Conservation (phyloP, 2,888 invertebrate species). For the Branchipolynoe longqiensis region DNA sequence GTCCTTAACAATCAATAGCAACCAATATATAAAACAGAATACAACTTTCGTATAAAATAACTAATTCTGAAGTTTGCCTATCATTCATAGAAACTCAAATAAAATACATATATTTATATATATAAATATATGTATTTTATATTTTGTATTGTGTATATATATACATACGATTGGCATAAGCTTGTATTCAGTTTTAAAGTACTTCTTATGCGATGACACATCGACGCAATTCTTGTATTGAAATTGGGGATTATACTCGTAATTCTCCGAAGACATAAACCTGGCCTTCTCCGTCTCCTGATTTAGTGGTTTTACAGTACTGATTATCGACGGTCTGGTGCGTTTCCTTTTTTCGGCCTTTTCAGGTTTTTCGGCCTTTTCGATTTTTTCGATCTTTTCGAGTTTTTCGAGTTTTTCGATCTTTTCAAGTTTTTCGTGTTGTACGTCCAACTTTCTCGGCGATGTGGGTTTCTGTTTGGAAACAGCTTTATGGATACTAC, state of each 20-base stretch:
- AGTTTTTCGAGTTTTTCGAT: too few species aligned
- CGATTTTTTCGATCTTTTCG: too few species aligned
- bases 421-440: too few species aligned
- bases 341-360: neutral
- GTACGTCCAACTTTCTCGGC: too few species aligned
- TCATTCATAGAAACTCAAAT: neutral
- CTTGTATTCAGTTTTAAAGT: slow-evolving; percentile 68
- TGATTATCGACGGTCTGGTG: slow-evolving; percentile 27
- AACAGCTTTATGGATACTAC: too few species aligned
- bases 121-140: neutral
- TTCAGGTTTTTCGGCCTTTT: neutral
- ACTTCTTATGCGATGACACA: slow-evolving; percentile 63
- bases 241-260: slow-evolving; percentile 77
- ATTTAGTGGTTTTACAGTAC: slow-evolving; percentile 66
- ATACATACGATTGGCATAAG: slow-evolving; percentile 70
- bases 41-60: too few species aligned
- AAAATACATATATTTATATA: neutral
- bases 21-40: too few species aligned
- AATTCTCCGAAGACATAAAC: slow-evolving; percentile 74
- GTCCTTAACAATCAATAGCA: too few species aligned
- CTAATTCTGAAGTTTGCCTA: neutral
- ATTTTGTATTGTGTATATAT: neutral
- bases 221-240: slow-evolving; percentile 42
- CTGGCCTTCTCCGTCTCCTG: slow-evolving; percentile 76
- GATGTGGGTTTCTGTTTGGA: too few species aligned